A percentile compares a stretch with the other conserved stretches of the same genome.
phyloP scores from a whole-genome alignment of 2,113 vertebrate species.

The Tinamus guttatus region DNA sequence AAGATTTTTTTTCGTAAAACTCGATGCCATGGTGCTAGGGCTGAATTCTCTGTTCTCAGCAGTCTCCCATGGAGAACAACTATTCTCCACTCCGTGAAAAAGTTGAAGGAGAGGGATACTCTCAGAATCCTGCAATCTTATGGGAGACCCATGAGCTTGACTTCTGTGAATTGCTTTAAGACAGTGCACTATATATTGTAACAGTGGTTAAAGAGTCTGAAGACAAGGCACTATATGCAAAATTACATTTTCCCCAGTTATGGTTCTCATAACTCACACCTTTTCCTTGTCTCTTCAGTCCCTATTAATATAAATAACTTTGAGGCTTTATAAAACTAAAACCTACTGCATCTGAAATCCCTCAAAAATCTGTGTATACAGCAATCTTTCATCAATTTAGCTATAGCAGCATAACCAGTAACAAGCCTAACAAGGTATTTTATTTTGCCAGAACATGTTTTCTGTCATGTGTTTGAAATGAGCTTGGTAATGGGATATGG shows the following conservation, averaged over 20 bases:
- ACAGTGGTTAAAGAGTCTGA: neutral
- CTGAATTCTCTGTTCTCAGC: neutral
- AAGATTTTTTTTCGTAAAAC: neutral
- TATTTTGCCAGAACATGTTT: neutral
- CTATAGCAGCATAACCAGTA: neutral
- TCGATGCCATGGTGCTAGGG: neutral
- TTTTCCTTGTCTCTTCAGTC: neutral
- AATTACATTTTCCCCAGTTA: neutral
- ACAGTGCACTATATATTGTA: rapidly evolving
- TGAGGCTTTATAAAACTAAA: neutral
- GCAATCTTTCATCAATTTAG: neutral
- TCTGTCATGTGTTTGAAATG: neutral
- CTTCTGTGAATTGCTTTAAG: neutral
- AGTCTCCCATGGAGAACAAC: neutral
- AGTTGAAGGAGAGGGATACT: neutral
- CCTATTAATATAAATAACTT: neutral
- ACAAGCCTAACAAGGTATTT: neutral
- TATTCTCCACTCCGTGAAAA: neutral
- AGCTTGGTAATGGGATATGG: neutral
- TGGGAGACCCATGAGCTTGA: neutral
- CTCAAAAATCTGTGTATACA: neutral
- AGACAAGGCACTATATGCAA: neutral
- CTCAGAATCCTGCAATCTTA: neutral
- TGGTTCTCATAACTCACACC: neutral
- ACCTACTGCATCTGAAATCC: neutral